Evolutionary conservation across 2,888 invertebrate species (phyloP).

Genomic region (Lobophora halterata): DNA sequence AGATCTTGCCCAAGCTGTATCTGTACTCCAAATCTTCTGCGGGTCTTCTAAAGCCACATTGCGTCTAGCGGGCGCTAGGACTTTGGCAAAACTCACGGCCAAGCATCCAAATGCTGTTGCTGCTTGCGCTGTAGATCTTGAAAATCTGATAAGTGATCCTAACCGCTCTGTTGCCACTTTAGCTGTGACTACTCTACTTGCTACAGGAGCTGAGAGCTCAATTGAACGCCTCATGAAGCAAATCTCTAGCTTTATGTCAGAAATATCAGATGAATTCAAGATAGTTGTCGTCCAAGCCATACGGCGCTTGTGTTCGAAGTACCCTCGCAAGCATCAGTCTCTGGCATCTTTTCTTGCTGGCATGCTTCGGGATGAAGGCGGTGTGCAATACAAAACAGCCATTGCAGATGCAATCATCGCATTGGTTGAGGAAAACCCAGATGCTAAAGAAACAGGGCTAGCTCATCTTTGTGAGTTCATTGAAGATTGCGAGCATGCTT

Average conservation of each 20-base stretch:
- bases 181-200: constrained; percentile 98
- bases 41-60: constrained; percentile 97
- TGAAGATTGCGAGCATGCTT: constrained; percentile 99
- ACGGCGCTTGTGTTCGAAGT: constrained; percentile 94
- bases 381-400: constrained; percentile 98
- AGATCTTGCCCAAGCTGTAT: constrained; percentile 96
- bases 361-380: constrained; percentile 98
- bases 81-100: constrained; percentile 97
- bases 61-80: constrained; percentile 98
- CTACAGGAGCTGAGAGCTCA: constrained; percentile 98
- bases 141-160: constrained; percentile 98
- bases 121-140: constrained; percentile 98
- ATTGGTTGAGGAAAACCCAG: constrained; percentile 98
- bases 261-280: constrained; percentile 99
- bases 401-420: constrained; percentile 99
- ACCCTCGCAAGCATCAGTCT: constrained; percentile 97
- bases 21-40: constrained; percentile 98
- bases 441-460: constrained; percentile 97
- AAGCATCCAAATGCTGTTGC: constrained; percentile 98
- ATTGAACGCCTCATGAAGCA: constrained; percentile 99
- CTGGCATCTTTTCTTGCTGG: constrained; percentile 98
- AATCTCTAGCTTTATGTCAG: constrained; percentile 98
- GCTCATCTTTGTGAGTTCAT: constrained; percentile 99
- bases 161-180: constrained; percentile 98
- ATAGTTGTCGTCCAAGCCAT: constrained; percentile 98